phyloP scores from a whole-genome alignment of 2,113 vertebrate species.

The Antigone vipio region DNA sequence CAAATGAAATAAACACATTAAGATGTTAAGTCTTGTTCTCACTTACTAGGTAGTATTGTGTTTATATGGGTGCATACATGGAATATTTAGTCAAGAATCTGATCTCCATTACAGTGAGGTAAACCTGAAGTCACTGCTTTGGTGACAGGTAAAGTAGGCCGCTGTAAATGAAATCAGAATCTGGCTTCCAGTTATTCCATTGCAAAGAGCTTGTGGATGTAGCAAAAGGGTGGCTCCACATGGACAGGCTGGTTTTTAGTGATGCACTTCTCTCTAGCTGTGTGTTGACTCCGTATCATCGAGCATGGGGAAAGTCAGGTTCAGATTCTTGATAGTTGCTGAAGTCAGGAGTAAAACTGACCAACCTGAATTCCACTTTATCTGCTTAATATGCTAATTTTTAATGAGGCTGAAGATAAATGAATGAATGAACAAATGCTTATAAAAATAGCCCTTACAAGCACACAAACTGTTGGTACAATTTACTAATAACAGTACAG shows the following conservation, averaged over 20 bases:
- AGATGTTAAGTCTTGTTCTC: background rate
- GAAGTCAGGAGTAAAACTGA: background rate
- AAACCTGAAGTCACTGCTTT: background rate
- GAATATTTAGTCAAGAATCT: background rate
- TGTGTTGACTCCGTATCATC: background rate
- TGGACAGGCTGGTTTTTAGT: background rate
- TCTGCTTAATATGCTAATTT: background rate
- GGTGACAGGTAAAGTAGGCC: background rate
- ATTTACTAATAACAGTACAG: background rate
- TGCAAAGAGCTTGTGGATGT: background rate
- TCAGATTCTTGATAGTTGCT: background rate
- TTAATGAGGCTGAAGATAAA: background rate
- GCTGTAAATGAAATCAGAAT: background rate
- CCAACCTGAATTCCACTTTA: background rate
- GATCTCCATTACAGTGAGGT: background rate
- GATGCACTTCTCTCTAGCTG: background rate
- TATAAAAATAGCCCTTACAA: background rate
- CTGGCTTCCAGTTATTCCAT: background rate
- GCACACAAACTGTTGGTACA: background rate
- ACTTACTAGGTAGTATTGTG: background rate
- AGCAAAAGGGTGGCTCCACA: background rate
- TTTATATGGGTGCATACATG: background rate
- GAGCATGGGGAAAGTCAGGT: background rate
- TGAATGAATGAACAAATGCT: background rate
- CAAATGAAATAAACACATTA: background rate